Evolutionary conservation across 2,888 invertebrate genomes (phyloP).

Genomic region (Tiliacea aurago): DNA sequence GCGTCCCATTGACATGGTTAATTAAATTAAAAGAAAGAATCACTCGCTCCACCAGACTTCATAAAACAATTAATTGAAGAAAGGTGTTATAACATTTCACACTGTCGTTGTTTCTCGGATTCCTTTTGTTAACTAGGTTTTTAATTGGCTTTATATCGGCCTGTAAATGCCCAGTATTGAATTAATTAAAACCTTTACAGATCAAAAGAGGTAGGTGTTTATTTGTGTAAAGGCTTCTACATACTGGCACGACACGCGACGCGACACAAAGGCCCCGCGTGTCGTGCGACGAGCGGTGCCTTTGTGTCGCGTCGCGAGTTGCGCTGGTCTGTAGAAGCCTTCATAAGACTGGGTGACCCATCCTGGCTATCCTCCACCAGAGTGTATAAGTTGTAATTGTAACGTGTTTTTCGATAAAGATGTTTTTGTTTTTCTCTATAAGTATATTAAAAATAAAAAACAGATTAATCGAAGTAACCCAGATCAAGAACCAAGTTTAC

Average conservation of each 20-base stretch:
- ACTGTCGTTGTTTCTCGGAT: not conserved
- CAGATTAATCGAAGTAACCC: not conserved
- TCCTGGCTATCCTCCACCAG: not conserved
- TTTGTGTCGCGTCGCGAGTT: too few species aligned
- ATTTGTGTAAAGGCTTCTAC: not conserved
- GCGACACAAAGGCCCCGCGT: too few species aligned
- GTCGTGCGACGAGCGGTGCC: too few species aligned
- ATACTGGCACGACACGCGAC: too few species aligned
- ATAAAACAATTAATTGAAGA: conserved; percentile 30
- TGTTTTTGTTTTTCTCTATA: too few species aligned
- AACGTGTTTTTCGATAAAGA: not conserved
- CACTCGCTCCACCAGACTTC: conserved; percentile 52
- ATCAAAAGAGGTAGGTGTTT: not conserved
- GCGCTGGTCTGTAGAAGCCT: too few species aligned
- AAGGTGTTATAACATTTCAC: conserved; percentile 11
- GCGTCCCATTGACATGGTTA: conserved; percentile 77
- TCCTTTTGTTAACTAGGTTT: conserved; percentile 3
- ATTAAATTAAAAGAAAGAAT: conserved; percentile 71
- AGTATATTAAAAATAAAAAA: not conserved
- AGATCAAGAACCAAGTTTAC: not conserved
- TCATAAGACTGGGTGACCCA: not conserved
- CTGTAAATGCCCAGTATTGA: not conserved
- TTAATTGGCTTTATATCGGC: not conserved
- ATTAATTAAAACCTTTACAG: not conserved
- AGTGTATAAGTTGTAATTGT: not conserved